phyloP scores from a whole-genome alignment of 2,888 invertebrate species.

The Nemotelus pantherinus region DNA sequence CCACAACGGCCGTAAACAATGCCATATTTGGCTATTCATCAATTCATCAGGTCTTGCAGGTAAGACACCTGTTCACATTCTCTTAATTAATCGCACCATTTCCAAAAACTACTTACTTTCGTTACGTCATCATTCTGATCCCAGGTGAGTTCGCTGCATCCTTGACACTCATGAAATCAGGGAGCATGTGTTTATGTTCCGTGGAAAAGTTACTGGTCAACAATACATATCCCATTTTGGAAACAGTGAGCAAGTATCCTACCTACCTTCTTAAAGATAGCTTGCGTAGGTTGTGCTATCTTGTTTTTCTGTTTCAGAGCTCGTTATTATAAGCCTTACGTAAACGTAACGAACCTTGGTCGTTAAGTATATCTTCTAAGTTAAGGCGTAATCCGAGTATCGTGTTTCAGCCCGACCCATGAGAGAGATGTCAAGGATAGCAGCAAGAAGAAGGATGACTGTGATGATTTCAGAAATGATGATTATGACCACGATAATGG shows the following conservation, averaged over 20 bases:
- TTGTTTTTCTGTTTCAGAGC: not conserved
- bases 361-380: conserved; percentile 18
- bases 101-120: conserved; percentile 5
- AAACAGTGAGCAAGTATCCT: conserved; percentile 3
- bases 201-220: conserved; percentile 39
- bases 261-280: not conserved
- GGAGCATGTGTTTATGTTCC: conserved; percentile 27
- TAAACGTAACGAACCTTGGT: conserved; percentile 21
- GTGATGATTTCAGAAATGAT: conserved; percentile 13
- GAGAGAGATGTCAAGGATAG: not conserved
- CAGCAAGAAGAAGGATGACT: not conserved
- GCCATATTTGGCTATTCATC: conserved; percentile 26
- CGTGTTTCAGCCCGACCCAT: conserved; percentile 7
- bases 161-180: conserved; percentile 7
- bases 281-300: conserved; percentile 7
- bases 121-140: not conserved
- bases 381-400: conserved; percentile 31
- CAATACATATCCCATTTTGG: conserved; percentile 20
- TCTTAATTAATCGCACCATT: conserved; percentile 34
- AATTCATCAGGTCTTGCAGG: conserved; percentile 28
- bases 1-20: not conserved
- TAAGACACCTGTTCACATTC: conserved; percentile 35
- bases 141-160: conserved; percentile 10
- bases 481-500: conserved; percentile 31
- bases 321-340: conserved; percentile 17